Percentiles rank a stretch among this genome's conserved stretches.
These are phyloP conservation scores for Julus scanicus DNA, from an alignment of 2,888 invertebrate species.

Conservation along the genomic window DNA sequence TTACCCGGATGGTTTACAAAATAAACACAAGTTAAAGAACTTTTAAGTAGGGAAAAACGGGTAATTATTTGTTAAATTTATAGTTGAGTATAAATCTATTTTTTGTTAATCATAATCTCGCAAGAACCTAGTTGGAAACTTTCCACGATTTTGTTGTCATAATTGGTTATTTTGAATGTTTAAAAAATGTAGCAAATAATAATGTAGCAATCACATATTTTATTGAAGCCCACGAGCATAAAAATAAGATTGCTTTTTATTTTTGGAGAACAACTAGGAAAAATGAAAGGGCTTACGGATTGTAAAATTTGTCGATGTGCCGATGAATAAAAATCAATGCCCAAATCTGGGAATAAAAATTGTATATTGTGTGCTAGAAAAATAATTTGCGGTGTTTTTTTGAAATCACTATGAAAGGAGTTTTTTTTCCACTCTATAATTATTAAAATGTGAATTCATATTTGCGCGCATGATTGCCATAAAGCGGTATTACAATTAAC, in stretches of 20 bases:
- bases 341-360: background rate
- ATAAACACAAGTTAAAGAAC: no score
- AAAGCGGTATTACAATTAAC: background rate
- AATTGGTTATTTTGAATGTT: background rate
- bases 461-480: background rate
- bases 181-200: background rate
- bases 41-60: no score
- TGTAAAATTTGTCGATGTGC: background rate
- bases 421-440: no score
- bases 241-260: background rate
- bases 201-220: background rate
- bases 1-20: no score
- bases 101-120: no score
- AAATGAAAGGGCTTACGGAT: background rate
- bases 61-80: no score
- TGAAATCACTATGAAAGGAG: no score
- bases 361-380: no score
- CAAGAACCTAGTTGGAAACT: no score
- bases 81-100: no score
- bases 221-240: background rate
- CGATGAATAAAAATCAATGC: background rate
- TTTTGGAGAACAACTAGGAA: background rate
- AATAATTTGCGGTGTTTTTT: background rate
- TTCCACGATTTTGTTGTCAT: no score
- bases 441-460: background rate